Conservation (phyloP, 2,113 vertebrate species). For the Quiscalus mexicanus region DNA sequence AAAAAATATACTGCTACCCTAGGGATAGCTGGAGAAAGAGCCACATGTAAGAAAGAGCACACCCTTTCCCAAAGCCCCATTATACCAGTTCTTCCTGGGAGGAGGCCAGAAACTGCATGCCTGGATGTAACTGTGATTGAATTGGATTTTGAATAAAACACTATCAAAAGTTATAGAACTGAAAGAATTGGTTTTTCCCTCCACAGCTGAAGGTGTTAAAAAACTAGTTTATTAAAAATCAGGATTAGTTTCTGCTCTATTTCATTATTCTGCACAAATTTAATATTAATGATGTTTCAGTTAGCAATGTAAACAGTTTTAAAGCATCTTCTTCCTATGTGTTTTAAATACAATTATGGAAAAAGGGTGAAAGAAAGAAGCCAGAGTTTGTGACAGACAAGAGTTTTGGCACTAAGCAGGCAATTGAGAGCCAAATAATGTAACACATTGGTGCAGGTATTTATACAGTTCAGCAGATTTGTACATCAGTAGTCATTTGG, state of each 20-base stretch:
- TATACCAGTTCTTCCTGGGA: background rate
- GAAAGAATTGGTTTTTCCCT: background rate
- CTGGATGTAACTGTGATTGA: background rate
- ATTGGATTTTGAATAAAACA: conserved; percentile 24
- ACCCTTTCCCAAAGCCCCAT: background rate
- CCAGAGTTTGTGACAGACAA: background rate
- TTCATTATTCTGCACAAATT: background rate
- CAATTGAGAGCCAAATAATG: background rate
- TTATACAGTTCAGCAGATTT: background rate
- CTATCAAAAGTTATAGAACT: background rate
- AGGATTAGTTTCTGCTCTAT: background rate
- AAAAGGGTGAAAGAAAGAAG: background rate
- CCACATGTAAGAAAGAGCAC: background rate
- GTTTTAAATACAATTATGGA: background rate
- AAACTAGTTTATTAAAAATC: background rate
- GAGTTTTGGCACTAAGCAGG: background rate
- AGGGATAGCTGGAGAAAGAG: background rate
- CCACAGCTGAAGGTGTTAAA: background rate
- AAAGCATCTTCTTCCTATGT: background rate
- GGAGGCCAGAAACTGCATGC: background rate
- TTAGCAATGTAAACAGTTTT: background rate
- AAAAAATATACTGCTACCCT: background rate
- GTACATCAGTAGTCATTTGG: background rate
- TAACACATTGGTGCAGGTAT: background rate
- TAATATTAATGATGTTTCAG: background rate